These are phyloP conservation scores for Caerostris extrusa DNA, from an alignment of 1,140 invertebrate species.

Conservation along the genomic window DNA sequence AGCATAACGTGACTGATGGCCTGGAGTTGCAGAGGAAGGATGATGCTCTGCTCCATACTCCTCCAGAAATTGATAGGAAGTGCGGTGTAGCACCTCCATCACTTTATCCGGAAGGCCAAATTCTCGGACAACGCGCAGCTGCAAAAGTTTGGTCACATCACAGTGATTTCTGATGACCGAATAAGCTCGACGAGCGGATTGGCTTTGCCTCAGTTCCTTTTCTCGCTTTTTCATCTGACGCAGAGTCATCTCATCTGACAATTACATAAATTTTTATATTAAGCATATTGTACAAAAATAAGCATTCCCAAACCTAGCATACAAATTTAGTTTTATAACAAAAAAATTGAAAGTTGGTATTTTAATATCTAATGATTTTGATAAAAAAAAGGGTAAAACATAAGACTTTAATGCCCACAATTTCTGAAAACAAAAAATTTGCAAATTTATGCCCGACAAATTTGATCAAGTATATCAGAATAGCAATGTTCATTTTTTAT, in stretches of 20 bases:
- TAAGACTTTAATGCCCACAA: no score
- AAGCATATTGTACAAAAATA: not conserved
- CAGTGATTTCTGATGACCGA: conserved; percentile 88
- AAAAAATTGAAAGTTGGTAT: no score
- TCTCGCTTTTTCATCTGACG: conserved; percentile 92
- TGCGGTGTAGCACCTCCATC: conserved; percentile 88
- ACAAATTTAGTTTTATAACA: no score
- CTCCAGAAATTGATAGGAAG: conserved; percentile 72
- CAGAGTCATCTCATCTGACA: conserved; percentile 62
- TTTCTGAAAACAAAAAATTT: no score
- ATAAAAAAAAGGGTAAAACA: no score
- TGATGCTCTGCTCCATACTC: conserved; percentile 72
- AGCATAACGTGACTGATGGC: conserved; percentile 50
- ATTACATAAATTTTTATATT: not conserved
- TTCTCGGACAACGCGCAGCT: conserved; percentile 94
- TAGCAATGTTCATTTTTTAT: no score
- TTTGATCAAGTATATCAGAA: no score
- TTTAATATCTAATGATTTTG: no score
- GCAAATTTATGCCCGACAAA: no score
- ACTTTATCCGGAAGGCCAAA: conserved; percentile 96
- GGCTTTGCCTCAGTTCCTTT: conserved; percentile 90
- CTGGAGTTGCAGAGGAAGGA: conserved; percentile 2
- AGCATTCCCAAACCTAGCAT: no score
- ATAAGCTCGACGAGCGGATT: conserved; percentile 89
- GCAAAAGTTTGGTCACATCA: conserved; percentile 89